Base-by-base conservation (phyloP, 64 coral and sea anemone genomes). In the Stylophora pistillata region DNA sequence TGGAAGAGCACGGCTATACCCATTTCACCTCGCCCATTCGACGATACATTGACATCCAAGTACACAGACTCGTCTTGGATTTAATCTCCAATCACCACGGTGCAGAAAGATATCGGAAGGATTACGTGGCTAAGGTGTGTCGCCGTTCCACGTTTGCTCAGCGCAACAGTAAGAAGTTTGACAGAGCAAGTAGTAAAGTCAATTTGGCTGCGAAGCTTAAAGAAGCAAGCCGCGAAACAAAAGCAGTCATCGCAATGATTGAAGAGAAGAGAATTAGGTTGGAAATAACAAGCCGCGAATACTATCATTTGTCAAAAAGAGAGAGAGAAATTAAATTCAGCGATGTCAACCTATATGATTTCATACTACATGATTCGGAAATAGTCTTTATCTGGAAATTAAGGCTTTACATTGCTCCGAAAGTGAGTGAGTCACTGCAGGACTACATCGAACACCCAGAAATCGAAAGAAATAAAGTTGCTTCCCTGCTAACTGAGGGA, bases 21-120 rank as follows among this genome's bases (percentile, higher is more conserved):
- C 74, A 92, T 5, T 98, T 98, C 55, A 98, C 95, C 5, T 98
- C 95, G 56, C 95, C 95, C 9, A 98, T 98, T 31, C 84, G 95
- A 18, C 92, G 92, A 5, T 98, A 94, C 52, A 72, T 91, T 20
- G 95, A 98, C 66, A 92, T 98, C 62, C 61, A 88, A 30, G 92
- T 98, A 12, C 95, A 98, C 61, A 88, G 95, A 60, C 30, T 83
- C 13, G 20, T 88, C 2, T 47, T 82, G 20, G 11, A 1, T 75
- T 33, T 72, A 10, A 79, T 30, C 17, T 7, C 13, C 6, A 20
- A 78, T 15, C 9, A 31, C 29, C 30, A 13, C 18, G 34, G 4
- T 16, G 54, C 26, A 34, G 15, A 55, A 6, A 23, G 37, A 53
- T 52, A 33, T 23, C 41, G 58, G 12, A 74, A 74, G 71, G 79